These are phyloP conservation scores for Leptinotarsa peninsularis DNA, from an alignment of 2,888 invertebrate species.

Conservation along the genomic window DNA sequence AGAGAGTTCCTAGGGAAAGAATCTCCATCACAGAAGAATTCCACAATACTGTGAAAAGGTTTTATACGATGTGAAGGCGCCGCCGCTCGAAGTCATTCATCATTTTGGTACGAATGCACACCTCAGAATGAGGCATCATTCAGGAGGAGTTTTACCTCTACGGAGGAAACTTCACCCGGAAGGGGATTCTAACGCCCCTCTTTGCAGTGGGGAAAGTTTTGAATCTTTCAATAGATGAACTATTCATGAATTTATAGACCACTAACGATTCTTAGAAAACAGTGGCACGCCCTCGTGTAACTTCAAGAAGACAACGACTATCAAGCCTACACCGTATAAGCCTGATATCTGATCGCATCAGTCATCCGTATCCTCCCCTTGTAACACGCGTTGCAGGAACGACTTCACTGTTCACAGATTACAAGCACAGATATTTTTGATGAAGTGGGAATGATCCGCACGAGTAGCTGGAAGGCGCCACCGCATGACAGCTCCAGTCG, in stretches of 20 bases:
- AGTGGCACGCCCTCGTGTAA: not conserved
- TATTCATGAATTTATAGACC: not conserved
- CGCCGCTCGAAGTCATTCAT: too few species aligned
- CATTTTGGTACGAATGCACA: too few species aligned
- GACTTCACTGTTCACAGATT: conserved; percentile 42
- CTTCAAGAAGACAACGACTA: conserved; percentile 3
- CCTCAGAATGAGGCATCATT: too few species aligned
- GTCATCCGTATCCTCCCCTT: conserved; percentile 27
- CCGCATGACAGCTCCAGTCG: conserved; percentile 54
- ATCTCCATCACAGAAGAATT: too few species aligned
- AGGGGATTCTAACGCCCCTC: too few species aligned
- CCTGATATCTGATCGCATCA: conserved; percentile 25
- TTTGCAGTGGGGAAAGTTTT: too few species aligned
- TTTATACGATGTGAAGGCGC: too few species aligned
- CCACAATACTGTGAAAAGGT: too few species aligned
- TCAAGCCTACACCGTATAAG: not conserved
- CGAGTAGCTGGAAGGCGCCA: conserved; percentile 57
- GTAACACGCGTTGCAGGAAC: conserved; percentile 23
- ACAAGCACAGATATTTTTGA: conserved; percentile 55
- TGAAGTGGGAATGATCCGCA: conserved; percentile 56
- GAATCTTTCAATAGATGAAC: too few species aligned
- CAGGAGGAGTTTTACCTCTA: too few species aligned
- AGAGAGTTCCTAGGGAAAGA: too few species aligned
- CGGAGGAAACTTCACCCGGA: too few species aligned
- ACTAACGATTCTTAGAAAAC: not conserved